Base-by-base conservation (phyloP, 2,797 vertebrate species). In the Thripadectes ignobilis region DNA sequence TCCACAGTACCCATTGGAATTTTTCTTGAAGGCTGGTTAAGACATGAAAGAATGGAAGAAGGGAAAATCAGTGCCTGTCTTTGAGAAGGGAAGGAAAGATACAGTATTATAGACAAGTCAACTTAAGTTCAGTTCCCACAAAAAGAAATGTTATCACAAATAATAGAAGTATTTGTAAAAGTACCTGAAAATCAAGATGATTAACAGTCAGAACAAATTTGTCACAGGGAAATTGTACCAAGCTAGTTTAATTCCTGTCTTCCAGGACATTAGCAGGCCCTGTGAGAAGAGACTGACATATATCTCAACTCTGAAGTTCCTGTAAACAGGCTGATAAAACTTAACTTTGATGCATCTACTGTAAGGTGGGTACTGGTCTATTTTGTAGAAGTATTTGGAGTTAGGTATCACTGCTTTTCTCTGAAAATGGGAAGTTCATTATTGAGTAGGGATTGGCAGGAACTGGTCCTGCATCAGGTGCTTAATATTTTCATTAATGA, bases 1-100 rank as follows among this genome's bases (percentile, higher is more conserved):
- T 51, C 11, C 19, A 24, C 7, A 7, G 22, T 69, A 48, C n/a
- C 11, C 1, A 2, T 0, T 78, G 21, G 45, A 48, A 20, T 10
- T 38, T 69, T 49, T 80, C 80, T 65, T 2, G 7, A 55, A 34
- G 29, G 20, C 17, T 46, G 20, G 3, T 52, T 46, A 52, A 4
- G 6, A 10, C 14, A 9, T 20, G 14, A 22, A 69, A 57, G 30
- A 78, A 39, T 23, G 6, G 39, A 36, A 49, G 10, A n/a, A 14
- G 13, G 6, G 48, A 51, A 66, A 74, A 46, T 46, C 38, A 29
- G 18, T 74, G 45, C 7, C 61, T 48, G 4, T 34, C n/a, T 83
- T 57, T 69, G 61, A 57, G 23, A 88, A 74, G 41, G 27, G 46
- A 69, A 57, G 74, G 46, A 52, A 85, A 34, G 10, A 12, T 46